A percentile compares a stretch with the other conserved stretches of the same genome.
phyloP scores from a whole-genome alignment of 1,140 invertebrate genomes.

The Harlomillsia oculata region DNA sequence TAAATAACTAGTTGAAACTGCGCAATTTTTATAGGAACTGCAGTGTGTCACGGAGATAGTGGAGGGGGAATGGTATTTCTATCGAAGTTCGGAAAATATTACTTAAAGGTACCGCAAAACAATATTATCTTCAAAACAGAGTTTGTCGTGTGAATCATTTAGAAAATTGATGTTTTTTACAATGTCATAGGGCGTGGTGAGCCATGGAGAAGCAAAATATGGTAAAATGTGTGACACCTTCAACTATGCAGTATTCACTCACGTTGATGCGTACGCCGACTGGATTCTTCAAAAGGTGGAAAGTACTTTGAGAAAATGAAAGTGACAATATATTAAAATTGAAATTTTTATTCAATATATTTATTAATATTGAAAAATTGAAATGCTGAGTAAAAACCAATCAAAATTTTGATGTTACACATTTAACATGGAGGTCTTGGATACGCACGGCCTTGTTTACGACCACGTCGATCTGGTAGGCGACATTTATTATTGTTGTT shows the following conservation, averaged over 20 bases:
- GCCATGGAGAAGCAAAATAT: slow-evolving; percentile 8
- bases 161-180: too few relatives aligned
- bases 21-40: background rate
- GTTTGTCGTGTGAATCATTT: too few relatives aligned
- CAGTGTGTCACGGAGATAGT: slow-evolving; percentile 21
- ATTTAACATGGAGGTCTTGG: too few relatives aligned
- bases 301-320: background rate
- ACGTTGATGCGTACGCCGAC: slow-evolving; percentile 7
- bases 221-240: slow-evolving; percentile 4
- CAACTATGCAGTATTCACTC: slow-evolving; percentile 17
- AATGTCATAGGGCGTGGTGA: slow-evolving; percentile 14
- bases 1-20: background rate
- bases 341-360: too few relatives aligned
- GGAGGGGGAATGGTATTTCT: slow-evolving; percentile 9
- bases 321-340: background rate
- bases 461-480: too few relatives aligned
- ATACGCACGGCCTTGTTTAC: too few relatives aligned
- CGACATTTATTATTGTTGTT: too few relatives aligned
- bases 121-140: too few relatives aligned
- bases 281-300: slow-evolving; percentile 13
- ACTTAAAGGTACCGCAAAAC: background rate
- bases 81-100: background rate
- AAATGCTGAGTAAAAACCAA: too few relatives aligned
- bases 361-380: too few relatives aligned
- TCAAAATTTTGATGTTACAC: too few relatives aligned